Evolutionary conservation across 2,797 vertebrate genomes (phyloP).

Genomic region (Cephalopachus bancanus): DNA sequence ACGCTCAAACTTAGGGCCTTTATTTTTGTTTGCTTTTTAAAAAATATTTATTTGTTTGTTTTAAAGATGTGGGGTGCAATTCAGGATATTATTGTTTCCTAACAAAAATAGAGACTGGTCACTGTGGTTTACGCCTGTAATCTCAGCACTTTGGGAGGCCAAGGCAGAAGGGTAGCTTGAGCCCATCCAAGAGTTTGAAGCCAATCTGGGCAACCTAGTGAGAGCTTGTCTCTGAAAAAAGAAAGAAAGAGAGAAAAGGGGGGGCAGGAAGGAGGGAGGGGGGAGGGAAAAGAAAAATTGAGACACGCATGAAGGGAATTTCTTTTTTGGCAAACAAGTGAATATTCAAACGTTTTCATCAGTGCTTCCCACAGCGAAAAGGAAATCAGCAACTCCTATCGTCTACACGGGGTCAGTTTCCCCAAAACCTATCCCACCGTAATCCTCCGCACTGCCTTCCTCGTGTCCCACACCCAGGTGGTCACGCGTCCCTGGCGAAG

Average conservation of each 20-base stretch:
- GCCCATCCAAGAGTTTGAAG: no score
- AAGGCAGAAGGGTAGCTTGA: no score
- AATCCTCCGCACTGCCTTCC: background rate
- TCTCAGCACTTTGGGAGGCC: no score
- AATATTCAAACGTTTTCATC: background rate
- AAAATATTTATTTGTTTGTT: no score
- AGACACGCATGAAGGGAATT: background rate
- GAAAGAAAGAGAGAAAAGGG: no score
- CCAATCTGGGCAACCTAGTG: no score
- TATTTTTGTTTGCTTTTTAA: conserved; percentile 18
- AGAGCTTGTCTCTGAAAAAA: no score
- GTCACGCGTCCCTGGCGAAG: background rate
- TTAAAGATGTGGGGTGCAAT: no score
- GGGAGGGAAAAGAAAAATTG: background rate
- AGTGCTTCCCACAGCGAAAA: background rate
- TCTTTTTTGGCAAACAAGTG: background rate
- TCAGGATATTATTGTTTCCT: no score
- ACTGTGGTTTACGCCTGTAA: no score
- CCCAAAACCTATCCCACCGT: background rate
- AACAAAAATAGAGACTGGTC: no score
- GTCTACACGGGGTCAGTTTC: accelerated
- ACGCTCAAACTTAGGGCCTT: background rate
- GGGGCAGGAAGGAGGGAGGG: no score
- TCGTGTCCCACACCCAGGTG: background rate
- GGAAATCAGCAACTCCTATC: background rate